A percentile compares a stretch with the other conserved stretches of the same genome.
Evolutionary conservation across 2,797 vertebrate species (phyloP).

Genomic region (Pseudochaenichthys georgianus): DNA sequence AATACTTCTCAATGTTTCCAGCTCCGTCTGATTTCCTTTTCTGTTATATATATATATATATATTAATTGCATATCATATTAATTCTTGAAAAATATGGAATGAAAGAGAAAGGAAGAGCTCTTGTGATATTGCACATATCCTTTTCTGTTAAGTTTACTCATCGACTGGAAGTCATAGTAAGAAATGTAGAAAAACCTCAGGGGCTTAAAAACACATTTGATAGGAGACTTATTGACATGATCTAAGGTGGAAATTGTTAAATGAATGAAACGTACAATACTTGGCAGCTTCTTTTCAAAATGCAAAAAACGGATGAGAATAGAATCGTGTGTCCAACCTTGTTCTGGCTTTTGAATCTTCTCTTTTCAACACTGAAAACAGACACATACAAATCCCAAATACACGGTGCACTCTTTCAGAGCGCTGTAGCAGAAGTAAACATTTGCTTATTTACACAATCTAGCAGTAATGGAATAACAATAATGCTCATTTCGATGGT

Average conservation of each 20-base stretch:
- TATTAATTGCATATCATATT: background rate
- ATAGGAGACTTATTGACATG: background rate
- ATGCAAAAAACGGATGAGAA: background rate
- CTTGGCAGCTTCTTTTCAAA: background rate
- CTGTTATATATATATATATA: no score
- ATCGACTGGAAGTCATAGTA: background rate
- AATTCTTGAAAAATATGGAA: constrained; percentile 3
- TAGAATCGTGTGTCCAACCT: constrained; percentile 3
- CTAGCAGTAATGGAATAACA: background rate
- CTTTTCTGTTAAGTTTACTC: background rate
- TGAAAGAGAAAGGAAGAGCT: background rate
- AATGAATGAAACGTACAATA: background rate
- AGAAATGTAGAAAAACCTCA: background rate
- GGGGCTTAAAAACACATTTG: background rate
- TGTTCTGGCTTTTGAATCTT: background rate
- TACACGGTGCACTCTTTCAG: background rate
- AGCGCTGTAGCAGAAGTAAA: background rate
- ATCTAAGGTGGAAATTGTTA: background rate
- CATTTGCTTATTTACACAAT: background rate
- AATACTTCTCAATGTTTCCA: background rate
- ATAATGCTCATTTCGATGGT: background rate
- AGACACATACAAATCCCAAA: background rate
- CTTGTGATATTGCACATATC: background rate
- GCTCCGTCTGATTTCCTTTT: background rate
- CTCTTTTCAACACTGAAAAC: background rate